Evolutionary conservation across 2,797 vertebrate genomes (phyloP).

Genomic region (Loris lydekkerianus): DNA sequence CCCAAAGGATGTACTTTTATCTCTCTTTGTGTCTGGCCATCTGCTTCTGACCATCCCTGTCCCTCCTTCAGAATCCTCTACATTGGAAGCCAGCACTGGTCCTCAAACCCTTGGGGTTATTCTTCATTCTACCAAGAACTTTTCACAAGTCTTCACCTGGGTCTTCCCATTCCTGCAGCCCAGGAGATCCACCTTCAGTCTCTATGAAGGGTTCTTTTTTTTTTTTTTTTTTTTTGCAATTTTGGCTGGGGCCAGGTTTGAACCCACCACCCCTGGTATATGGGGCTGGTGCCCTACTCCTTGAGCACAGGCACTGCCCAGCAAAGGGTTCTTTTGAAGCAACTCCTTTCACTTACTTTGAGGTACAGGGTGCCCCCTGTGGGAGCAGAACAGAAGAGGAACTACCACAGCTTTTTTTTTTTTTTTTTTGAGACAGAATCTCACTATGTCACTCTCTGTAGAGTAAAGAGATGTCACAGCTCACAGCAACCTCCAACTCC

Average conservation of each 20-base stretch:
- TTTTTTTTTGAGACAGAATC: too few relatives aligned
- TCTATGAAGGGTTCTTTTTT: not conserved
- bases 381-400: not conserved
- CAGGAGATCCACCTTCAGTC: not conserved
- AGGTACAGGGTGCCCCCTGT: not conserved
- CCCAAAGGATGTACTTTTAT: not conserved
- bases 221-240: not conserved
- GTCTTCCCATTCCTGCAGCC: not conserved
- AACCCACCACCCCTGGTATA: too few relatives aligned
- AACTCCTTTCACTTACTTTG: not conserved
- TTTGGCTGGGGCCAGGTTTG: too few relatives aligned
- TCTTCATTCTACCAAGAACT: not conserved
- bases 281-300: too few relatives aligned
- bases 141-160: not conserved
- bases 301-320: not conserved
- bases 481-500: too few relatives aligned
- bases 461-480: too few relatives aligned
- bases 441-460: too few relatives aligned
- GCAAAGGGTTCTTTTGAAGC: not conserved
- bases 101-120: not conserved
- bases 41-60: not conserved
- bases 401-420: not conserved
- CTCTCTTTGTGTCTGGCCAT: not conserved
- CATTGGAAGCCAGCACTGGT: not conserved
- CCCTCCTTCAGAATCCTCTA: not conserved